These are phyloP conservation scores for Desoria tigrina DNA, from an alignment of 2,888 invertebrate species.

Conservation along the genomic window DNA sequence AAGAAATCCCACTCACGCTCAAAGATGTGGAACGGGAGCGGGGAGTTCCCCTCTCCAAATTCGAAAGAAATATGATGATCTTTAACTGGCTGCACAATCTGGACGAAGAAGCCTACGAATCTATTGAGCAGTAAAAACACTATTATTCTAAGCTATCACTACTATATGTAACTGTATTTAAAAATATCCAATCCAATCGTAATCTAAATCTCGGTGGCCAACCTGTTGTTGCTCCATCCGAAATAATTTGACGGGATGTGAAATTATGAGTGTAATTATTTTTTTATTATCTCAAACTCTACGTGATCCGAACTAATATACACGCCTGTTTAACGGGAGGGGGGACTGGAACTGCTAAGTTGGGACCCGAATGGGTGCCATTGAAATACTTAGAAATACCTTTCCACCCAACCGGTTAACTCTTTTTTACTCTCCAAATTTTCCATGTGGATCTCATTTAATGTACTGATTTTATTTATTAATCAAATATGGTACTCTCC, in stretches of 20 bases:
- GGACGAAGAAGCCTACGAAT: slow-evolving; percentile 68
- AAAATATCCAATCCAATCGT: not conserved
- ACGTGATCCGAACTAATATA: slow-evolving; percentile 6
- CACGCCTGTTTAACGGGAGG: too few species aligned
- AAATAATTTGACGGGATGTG: slow-evolving; percentile 1
- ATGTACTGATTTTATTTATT: too few species aligned
- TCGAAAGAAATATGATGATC: slow-evolving; percentile 92
- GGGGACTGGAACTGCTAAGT: too few species aligned
- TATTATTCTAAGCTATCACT: too few species aligned
- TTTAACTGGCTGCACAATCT: slow-evolving; percentile 91
- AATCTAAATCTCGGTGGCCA: not conserved
- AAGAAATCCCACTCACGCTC: slow-evolving; percentile 68
- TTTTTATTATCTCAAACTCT: slow-evolving; percentile 2
- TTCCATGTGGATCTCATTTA: too few species aligned
- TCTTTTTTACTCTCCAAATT: too few species aligned
- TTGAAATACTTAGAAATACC: too few species aligned
- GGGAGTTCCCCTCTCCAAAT: slow-evolving; percentile 81
- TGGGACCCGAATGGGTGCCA: too few species aligned
- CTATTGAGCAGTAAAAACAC: slow-evolving; percentile 34
- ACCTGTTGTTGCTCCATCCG: slow-evolving; percentile 9
- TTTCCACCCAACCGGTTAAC: too few species aligned
- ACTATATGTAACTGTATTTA: not conserved
- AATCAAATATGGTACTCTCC: too few species aligned
- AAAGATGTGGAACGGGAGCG: slow-evolving; percentile 78
- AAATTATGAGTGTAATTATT: slow-evolving; percentile 13